Evolutionary conservation across 2,888 invertebrate species (phyloP).

Genomic region (Spilosoma lubricipeda): DNA sequence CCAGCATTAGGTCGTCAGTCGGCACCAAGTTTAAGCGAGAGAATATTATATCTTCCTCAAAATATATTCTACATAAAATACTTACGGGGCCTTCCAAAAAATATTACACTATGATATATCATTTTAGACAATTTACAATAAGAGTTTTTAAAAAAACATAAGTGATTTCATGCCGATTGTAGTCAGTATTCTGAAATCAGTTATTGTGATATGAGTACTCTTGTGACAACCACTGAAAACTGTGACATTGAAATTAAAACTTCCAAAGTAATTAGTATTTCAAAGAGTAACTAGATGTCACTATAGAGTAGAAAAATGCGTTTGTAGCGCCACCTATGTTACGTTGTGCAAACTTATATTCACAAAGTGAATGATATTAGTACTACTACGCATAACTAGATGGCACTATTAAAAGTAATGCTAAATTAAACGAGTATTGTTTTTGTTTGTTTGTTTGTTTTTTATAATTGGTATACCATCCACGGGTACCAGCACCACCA

Average conservation of each 20-base stretch:
- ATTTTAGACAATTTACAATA: neutral
- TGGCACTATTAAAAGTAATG: neutral
- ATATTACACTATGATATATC: too few species aligned
- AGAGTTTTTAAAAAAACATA: neutral
- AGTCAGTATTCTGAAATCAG: neutral
- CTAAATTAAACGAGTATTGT: neutral
- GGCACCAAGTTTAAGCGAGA: too few species aligned
- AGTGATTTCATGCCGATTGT: neutral
- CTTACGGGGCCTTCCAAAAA: too few species aligned
- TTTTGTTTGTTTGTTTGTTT: neutral
- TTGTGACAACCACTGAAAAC: neutral
- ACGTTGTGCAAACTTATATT: neutral
- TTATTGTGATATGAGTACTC: neutral
- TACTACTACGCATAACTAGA: neutral
- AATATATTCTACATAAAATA: too few species aligned
- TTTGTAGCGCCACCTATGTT: neutral
- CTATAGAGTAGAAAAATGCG: neutral
- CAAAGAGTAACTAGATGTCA: neutral
- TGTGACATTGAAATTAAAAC: neutral
- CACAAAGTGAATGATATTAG: neutral
- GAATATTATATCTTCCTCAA: too few species aligned
- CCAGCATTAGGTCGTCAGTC: too few species aligned
- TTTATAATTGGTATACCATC: too few species aligned
- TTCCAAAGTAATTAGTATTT: neutral
- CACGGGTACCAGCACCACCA: too few species aligned